These are phyloP conservation scores for Acanthopagrus latus DNA, from an alignment of 2,797 vertebrate genomes.

Conservation along the genomic window DNA sequence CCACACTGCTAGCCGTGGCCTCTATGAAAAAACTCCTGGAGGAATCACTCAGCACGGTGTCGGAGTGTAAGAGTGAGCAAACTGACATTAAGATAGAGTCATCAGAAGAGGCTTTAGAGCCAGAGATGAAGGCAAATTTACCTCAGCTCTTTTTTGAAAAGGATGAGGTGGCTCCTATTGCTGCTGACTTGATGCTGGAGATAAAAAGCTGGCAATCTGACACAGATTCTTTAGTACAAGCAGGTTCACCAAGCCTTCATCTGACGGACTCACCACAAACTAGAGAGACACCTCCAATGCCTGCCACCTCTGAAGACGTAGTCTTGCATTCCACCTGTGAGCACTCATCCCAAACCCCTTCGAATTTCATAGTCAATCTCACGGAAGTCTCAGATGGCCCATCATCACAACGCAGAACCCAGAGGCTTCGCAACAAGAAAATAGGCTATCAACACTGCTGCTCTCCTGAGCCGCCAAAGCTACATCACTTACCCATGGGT, in stretches of 20 bases:
- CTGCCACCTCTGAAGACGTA: constrained; percentile 8
- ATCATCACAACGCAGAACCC: constrained; percentile 43
- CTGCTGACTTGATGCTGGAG: constrained; percentile 61
- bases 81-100: constrained; percentile 56
- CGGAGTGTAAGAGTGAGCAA: constrained; percentile 55
- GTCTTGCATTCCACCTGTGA: constrained; percentile 33
- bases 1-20: constrained; percentile 85
- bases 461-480: constrained; percentile 64
- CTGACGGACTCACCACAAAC: constrained; percentile 31
- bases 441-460: constrained; percentile 39
- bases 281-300: constrained; percentile 18
- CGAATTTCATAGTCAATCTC: constrained; percentile 18
- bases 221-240: constrained; percentile 9
- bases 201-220: constrained; percentile 68
- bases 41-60: constrained; percentile 82
- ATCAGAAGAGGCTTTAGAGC: constrained; percentile 43
- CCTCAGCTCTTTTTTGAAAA: constrained; percentile 40
- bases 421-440: constrained; percentile 53
- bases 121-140: constrained; percentile 60
- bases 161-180: constrained; percentile 46
- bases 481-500: constrained; percentile 48
- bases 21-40: constrained; percentile 88
- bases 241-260: constrained; percentile 18
- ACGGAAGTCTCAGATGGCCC: constrained; percentile 7
- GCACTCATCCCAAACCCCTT: constrained; percentile 41